Evolutionary conservation across 2,888 invertebrate species (phyloP).

Genomic region (Scaptomyza tumidula): DNA sequence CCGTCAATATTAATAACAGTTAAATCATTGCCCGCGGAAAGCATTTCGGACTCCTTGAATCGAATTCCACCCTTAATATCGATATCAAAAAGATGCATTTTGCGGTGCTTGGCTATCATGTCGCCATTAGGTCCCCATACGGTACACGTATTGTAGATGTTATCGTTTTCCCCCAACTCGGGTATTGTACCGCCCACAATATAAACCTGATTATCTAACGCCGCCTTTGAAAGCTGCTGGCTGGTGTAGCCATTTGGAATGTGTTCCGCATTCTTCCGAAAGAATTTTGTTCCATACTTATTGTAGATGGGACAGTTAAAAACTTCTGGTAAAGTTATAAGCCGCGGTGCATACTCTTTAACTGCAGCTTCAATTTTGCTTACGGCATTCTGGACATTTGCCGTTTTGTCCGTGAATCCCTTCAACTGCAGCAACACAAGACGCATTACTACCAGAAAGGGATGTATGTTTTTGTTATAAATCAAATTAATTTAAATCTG

Average conservation of each 20-base stretch:
- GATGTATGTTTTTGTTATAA: too few relatives aligned
- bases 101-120: slow-evolving; percentile 92
- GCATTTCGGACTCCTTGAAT: slow-evolving; percentile 95
- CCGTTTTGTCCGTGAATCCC: slow-evolving; percentile 90
- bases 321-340: slow-evolving; percentile 92
- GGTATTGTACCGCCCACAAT: too few relatives aligned
- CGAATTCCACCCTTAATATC: slow-evolving; percentile 96
- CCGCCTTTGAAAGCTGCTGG: too few relatives aligned
- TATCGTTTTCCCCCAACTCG: slow-evolving; percentile 87
- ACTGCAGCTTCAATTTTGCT: slow-evolving; percentile 87
- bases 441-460: slow-evolving; percentile 71
- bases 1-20: slow-evolving; percentile 90
- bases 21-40: slow-evolving; percentile 90
- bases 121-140: slow-evolving; percentile 92
- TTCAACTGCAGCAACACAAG: slow-evolving; percentile 93
- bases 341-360: slow-evolving; percentile 87
- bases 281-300: slow-evolving; percentile 95
- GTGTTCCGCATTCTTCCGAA: slow-evolving; percentile 95
- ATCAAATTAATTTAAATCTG: neutral
- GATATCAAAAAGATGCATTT: slow-evolving; percentile 98
- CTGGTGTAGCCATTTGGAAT: too few relatives aligned
- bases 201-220: too few relatives aligned
- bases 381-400: slow-evolving; percentile 90
- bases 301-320: slow-evolving; percentile 98
- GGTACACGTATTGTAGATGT: slow-evolving; percentile 94